phyloP scores from a whole-genome alignment of 2,888 invertebrate species.

The Mylabris sibirica region DNA sequence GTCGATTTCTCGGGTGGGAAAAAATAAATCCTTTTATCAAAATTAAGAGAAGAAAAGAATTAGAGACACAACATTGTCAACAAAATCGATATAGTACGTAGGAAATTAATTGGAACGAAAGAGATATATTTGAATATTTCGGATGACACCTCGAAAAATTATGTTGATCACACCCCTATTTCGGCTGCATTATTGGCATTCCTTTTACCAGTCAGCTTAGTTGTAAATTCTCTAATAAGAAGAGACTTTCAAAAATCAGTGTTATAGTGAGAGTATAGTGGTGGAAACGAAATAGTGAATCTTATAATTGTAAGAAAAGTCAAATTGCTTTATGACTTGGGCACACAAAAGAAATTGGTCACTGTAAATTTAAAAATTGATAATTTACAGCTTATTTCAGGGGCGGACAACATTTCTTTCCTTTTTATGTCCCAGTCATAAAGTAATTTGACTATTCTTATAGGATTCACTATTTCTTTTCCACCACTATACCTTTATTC shows the following conservation, averaged over 20 bases:
- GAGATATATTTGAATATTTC: neutral
- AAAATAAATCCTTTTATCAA: constrained; percentile 13
- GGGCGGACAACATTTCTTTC: too few species aligned
- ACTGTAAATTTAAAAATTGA: too few species aligned
- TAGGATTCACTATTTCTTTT: too few species aligned
- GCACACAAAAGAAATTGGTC: too few species aligned
- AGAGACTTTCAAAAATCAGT: constrained; percentile 40
- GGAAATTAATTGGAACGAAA: constrained; percentile 4
- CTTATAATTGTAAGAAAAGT: too few species aligned
- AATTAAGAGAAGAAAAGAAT: neutral
- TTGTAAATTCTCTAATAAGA: constrained; percentile 46
- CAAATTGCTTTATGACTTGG: too few species aligned
- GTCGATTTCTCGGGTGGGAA: neutral
- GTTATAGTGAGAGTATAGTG: too few species aligned
- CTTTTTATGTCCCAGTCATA: too few species aligned
- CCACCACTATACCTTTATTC: constrained; percentile 35
- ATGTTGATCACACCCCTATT: neutral
- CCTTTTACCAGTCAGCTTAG: constrained; percentile 26
- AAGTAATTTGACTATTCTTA: too few species aligned
- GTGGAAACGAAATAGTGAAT: too few species aligned
- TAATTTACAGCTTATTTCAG: too few species aligned
- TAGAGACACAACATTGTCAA: neutral
- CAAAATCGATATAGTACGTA: neutral
- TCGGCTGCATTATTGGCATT: constrained; percentile 29
- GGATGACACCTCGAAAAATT: constrained; percentile 11